phyloP scores from a whole-genome alignment of 2,797 vertebrate genomes.

The Argya squamiceps region DNA sequence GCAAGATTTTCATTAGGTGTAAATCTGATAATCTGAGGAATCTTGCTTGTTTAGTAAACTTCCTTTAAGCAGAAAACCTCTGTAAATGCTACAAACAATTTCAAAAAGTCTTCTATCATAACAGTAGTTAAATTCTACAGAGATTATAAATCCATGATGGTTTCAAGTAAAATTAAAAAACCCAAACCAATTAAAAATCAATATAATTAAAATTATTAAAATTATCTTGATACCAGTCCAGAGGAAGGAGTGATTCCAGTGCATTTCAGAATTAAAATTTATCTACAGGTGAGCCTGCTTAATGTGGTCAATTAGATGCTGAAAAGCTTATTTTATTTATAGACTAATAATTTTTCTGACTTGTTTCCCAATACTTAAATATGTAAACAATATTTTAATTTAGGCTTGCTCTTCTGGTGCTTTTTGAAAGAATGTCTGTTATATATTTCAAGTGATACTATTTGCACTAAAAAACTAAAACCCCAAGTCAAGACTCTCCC shows the following conservation, averaged over 20 bases:
- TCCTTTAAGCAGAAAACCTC: background rate
- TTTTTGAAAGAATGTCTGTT: background rate
- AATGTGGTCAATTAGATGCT: background rate
- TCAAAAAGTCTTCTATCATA: background rate
- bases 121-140: background rate
- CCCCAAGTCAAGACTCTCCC: background rate
- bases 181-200: background rate
- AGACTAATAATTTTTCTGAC: background rate
- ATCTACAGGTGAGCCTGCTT: background rate
- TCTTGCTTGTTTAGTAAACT: background rate
- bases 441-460: background rate
- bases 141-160: background rate
- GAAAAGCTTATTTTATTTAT: background rate
- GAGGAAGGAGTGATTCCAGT: background rate
- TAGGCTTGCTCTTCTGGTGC: background rate
- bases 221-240: background rate
- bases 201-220: background rate
- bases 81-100: background rate
- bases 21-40: slow-evolving; percentile 17
- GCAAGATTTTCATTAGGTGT: background rate
- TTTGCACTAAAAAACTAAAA: background rate
- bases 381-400: background rate
- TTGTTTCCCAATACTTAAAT: background rate
- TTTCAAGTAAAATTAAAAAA: background rate
- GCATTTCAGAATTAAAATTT: background rate